phyloP scores from a whole-genome alignment of 2,113 vertebrate species.

The Smithornis capensis region DNA sequence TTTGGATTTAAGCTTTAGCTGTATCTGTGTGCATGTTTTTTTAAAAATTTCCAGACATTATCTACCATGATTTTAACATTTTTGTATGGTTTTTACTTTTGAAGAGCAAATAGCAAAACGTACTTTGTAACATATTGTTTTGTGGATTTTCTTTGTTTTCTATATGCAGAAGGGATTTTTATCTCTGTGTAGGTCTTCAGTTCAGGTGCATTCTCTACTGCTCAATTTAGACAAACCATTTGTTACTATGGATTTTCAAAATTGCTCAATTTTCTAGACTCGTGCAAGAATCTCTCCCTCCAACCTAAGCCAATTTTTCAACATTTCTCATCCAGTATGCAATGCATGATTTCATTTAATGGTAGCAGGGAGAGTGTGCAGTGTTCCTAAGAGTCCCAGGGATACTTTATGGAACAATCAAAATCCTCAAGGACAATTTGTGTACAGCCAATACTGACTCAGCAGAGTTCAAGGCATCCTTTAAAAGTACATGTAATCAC shows the following conservation, averaged over 20 bases:
- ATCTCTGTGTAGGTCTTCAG: neutral
- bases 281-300: neutral
- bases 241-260: constrained; percentile 23
- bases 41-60: neutral
- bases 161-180: neutral
- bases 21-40: neutral
- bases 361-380: neutral
- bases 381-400: neutral
- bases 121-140: neutral
- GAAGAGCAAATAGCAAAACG: neutral
- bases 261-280: constrained; percentile 6
- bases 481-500: neutral
- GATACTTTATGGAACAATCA: neutral
- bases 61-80: neutral
- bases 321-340: neutral
- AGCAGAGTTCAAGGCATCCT: neutral
- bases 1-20: neutral
- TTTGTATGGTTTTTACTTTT: neutral
- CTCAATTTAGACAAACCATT: neutral
- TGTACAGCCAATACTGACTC: neutral
- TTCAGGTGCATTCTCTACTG: neutral
- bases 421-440: constrained; percentile 22
- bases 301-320: neutral
- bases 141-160: neutral
- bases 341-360: neutral